Evolutionary conservation across 2,113 vertebrate species (phyloP).

Genomic region (Ellobius talpinus): DNA sequence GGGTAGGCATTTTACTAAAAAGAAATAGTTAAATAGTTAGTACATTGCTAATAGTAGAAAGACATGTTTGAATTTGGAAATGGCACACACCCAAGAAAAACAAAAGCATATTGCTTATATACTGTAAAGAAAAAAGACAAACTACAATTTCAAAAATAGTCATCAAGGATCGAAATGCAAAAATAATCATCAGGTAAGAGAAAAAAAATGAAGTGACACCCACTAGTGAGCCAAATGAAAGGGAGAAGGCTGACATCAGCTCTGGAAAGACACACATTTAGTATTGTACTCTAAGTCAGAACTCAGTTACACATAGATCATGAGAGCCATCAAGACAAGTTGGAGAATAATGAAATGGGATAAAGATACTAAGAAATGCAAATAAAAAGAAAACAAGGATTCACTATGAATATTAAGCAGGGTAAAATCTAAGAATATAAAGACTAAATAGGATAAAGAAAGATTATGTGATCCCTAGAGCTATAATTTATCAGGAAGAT

Average conservation of each 20-base stretch:
- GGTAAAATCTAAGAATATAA: slow-evolving; percentile 54
- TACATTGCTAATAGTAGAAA: not conserved
- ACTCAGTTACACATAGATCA: not conserved
- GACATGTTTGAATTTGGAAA: slow-evolving; percentile 28
- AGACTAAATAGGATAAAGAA: slow-evolving; percentile 37
- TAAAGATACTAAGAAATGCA: slow-evolving; percentile 51
- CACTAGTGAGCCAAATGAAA: not conserved
- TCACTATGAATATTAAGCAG: slow-evolving; percentile 60
- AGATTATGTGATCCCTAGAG: slow-evolving; percentile 59
- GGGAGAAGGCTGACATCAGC: not conserved
- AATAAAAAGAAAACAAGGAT: slow-evolving; percentile 58
- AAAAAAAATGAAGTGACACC: not conserved
- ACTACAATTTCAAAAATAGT: not conserved
- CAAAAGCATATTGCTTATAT: not conserved
- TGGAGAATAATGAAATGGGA: slow-evolving; percentile 58
- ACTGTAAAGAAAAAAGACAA: not conserved
- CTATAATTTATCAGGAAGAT: slow-evolving; percentile 64
- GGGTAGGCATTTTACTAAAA: not conserved
- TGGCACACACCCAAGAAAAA: not conserved
- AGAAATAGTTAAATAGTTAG: not conserved
- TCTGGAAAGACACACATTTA: not conserved
- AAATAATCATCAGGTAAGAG: not conserved
- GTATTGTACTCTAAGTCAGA: not conserved
- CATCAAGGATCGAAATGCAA: not conserved
- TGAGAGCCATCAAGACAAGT: not conserved